These are phyloP conservation scores for Drosophila subpulchrella DNA, from an alignment of 1,140 invertebrate species.

Conservation along the genomic window DNA sequence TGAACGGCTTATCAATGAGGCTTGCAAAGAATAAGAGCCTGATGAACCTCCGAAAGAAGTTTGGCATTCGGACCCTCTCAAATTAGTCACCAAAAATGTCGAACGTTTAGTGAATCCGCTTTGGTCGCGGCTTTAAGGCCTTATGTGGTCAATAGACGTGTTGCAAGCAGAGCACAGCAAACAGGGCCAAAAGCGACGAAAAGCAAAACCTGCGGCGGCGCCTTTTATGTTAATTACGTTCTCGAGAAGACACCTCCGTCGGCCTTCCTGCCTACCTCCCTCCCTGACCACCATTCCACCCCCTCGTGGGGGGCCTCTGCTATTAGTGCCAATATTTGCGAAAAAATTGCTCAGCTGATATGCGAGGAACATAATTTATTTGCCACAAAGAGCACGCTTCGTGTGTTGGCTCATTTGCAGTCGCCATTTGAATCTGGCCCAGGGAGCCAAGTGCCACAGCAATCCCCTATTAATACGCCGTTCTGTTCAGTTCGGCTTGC, in stretches of 20 bases:
- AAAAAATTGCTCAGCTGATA: conserved; percentile 32
- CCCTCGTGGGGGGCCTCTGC: neutral
- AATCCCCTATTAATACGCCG: conserved; percentile 40
- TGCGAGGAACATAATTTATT: conserved; percentile 62
- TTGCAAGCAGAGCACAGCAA: conserved; percentile 36
- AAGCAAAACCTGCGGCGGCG: conserved; percentile 48
- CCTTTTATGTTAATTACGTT: conserved; percentile 71
- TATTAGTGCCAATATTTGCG: conserved; percentile 57
- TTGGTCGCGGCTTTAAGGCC: conserved; percentile 10
- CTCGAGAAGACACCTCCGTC: conserved; percentile 22
- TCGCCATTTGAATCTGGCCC: conserved; percentile 49
- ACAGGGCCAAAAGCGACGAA: conserved; percentile 18
- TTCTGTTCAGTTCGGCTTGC: conserved; percentile 28
- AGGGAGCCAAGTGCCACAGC: conserved; percentile 54
- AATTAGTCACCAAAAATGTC: neutral
- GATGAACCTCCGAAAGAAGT: neutral
- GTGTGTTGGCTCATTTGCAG: conserved; percentile 48
- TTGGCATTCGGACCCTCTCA: neutral
- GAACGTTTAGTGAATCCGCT: conserved; percentile 15
- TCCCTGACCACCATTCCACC: neutral
- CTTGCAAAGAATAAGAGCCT: neutral
- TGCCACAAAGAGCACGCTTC: conserved; percentile 60
- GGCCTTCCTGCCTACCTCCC: too few species aligned
- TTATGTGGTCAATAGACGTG: conserved; percentile 28
- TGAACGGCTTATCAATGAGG: conserved; percentile 63